Evolutionary conservation across 2,113 vertebrate genomes (phyloP).

Genomic region (Corythoichthys haematopterus): DNA sequence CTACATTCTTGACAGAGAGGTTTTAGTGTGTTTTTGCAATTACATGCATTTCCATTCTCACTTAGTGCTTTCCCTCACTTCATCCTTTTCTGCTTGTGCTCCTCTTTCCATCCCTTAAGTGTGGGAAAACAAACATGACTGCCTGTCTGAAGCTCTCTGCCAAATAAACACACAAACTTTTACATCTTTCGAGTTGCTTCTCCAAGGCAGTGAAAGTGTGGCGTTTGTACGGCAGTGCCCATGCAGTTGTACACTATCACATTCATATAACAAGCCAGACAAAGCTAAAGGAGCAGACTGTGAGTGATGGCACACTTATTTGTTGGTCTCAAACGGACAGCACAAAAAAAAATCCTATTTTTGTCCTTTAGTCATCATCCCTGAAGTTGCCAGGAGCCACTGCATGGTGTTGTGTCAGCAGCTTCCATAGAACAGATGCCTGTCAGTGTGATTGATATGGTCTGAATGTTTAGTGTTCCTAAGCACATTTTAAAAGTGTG

Average conservation of each 20-base stretch:
- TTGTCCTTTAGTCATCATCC: slow-evolving; percentile 9
- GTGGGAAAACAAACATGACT: slow-evolving; percentile 33
- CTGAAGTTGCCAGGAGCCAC: slow-evolving; percentile 12
- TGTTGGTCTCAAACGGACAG: slow-evolving; percentile 15
- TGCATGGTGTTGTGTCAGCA: slow-evolving; percentile 22
- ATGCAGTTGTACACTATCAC: slow-evolving; percentile 5
- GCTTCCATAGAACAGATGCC: slow-evolving; percentile 18
- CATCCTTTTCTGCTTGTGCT: slow-evolving; percentile 1
- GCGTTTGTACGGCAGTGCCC: slow-evolving; percentile 7
- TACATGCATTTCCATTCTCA: slow-evolving; percentile 8
- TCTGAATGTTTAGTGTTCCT: slow-evolving; percentile 21
- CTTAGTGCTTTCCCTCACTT: background rate
- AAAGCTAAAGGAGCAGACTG: slow-evolving; percentile 13
- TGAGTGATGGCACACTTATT: slow-evolving; percentile 25
- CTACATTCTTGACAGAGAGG: slow-evolving; percentile 48
- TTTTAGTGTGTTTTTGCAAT: slow-evolving; percentile 32
- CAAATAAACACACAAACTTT: slow-evolving; percentile 27
- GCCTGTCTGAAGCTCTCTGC: slow-evolving; percentile 14
- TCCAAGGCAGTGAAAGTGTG: background rate
- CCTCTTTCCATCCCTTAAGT: slow-evolving; percentile 11
- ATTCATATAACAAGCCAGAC: slow-evolving; percentile 11
- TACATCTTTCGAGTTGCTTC: slow-evolving; percentile 1
- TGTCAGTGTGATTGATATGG: slow-evolving; percentile 36
- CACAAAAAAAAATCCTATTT: slow-evolving; percentile 15
- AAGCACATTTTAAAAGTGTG: slow-evolving; percentile 13